Base-by-base conservation (phyloP, 2,113 vertebrate genomes). In the Microcebus jonahi region DNA sequence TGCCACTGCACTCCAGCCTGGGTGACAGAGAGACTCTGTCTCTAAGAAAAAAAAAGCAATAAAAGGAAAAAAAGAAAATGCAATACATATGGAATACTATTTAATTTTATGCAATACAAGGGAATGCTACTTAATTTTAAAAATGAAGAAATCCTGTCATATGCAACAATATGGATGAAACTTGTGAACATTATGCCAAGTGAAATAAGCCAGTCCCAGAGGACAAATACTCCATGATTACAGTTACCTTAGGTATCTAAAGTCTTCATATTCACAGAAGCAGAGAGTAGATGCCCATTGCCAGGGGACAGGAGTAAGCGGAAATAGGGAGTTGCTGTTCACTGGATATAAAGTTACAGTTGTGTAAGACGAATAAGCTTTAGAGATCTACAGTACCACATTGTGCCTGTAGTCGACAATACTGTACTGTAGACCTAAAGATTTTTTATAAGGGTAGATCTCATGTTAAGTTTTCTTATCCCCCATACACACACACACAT, bases 241-340 rank as follows among this genome's bases (percentile, higher is more conserved):
- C 57, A n/a, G 25, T 88, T 73, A 65, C 1, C 18, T 21, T 21
- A 39, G 2, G 2, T 34, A n/a, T 55, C 8, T 57, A 34, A 80
- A 86, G 48, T 55, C 34, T 14, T 71, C 29, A 70, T 23, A 77
- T 34, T 55, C 27, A n/a, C 6, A 80, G 39, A 75, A 45, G 23
- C 31, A 75, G 23, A 76, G 1, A 34, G 29, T 45, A 7, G 15
- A 59, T 15, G 25, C 17, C 76, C 11, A 6, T 36, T 71, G 29
- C 31, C 48, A 39, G 23, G 29, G 25, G 2, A 45, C 14, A 9
- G 1, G 20, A 12, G 4, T 14, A 12, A 9, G 6, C 2, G 13
- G 13, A 50, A 48, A 39, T 13, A 11, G 9, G 34, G 29, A 88
- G 8, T 13, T 48, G 10, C 25, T 21, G 31, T 53, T 61, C 53